Percentiles rank a stretch among this genome's conserved stretches.
Conservation (phyloP, 2,797 vertebrate species). For the Peromyscus eremicus region DNA sequence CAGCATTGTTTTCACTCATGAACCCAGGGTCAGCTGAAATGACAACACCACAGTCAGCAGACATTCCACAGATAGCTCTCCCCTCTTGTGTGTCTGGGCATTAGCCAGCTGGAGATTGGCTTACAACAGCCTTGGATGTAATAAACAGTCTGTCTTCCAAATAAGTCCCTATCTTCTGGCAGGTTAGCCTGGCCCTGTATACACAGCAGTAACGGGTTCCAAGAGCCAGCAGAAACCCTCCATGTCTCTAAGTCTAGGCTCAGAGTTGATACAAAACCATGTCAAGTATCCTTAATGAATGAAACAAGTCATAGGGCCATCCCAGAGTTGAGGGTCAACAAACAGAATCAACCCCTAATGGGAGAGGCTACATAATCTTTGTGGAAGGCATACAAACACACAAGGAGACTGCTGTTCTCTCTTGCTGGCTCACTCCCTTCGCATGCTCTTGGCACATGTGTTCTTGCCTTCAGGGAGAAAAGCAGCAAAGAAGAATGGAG, state of each 20-base stretch:
- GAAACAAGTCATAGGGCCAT: constrained; percentile 45
- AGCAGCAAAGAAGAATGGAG: not conserved
- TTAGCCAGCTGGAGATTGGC: not conserved
- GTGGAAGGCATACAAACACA: not conserved
- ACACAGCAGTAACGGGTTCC: constrained; percentile 1
- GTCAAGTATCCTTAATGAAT: not conserved
- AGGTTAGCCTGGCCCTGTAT: constrained; percentile 16
- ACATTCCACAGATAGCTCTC: not conserved
- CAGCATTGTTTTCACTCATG: not conserved
- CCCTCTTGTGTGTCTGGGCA: not conserved
- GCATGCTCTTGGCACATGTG: not conserved
- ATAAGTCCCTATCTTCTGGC: constrained; percentile 38
- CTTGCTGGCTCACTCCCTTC: not conserved
- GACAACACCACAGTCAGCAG: not conserved
- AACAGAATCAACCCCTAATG: not conserved
- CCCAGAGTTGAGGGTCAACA: not conserved
- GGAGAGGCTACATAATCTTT: not conserved
- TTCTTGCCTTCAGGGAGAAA: not conserved
- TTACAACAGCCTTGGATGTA: constrained; percentile 29
- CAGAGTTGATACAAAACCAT: not conserved
- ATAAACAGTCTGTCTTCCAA: constrained; percentile 57
- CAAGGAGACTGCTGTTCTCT: not conserved
- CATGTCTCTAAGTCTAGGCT: constrained; percentile 2
- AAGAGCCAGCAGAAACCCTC: constrained; percentile 51
- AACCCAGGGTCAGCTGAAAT: not conserved